These are phyloP conservation scores for Dioctria rufipes DNA, from an alignment of 2,888 invertebrate species.

Conservation along the genomic window DNA sequence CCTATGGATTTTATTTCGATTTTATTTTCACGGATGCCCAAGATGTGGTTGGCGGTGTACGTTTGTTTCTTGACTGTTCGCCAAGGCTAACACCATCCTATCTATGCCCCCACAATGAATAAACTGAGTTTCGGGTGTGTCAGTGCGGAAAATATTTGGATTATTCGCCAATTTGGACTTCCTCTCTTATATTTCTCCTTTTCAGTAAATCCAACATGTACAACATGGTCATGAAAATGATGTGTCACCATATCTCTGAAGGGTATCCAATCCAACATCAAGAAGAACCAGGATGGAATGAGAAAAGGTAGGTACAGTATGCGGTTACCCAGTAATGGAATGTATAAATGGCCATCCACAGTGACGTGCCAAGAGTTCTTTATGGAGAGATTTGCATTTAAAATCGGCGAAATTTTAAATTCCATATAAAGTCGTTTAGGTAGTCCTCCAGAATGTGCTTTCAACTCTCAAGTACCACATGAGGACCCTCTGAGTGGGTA, in stretches of 20 bases:
- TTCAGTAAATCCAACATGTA: constrained; percentile 53
- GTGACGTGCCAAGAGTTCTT: constrained; percentile 63
- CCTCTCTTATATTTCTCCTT: constrained; percentile 22
- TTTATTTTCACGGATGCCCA: constrained; percentile 61
- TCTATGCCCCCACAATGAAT: constrained; percentile 10
- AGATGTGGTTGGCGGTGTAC: neutral
- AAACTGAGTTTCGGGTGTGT: constrained; percentile 12
- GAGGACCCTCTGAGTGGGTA: constrained; percentile 19
- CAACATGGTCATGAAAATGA: constrained; percentile 58
- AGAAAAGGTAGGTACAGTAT: constrained; percentile 8
- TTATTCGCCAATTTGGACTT: constrained; percentile 51
- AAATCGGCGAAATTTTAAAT: constrained; percentile 58
- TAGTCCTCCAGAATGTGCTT: constrained; percentile 46
- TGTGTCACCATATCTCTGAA: constrained; percentile 54
- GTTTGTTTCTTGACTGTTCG: constrained; percentile 31
- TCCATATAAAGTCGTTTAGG: constrained; percentile 52
- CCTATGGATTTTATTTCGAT: constrained; percentile 71
- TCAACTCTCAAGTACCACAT: constrained; percentile 8
- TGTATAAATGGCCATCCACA: constrained; percentile 58
- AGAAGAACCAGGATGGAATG: neutral
- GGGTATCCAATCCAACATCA: neutral
- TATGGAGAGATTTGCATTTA: constrained; percentile 62
- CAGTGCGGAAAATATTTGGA: constrained; percentile 50
- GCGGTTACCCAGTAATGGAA: constrained; percentile 39
- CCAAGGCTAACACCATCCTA: constrained; percentile 5